These are phyloP conservation scores for Melanostigma gelatinosum DNA, from an alignment of 2,113 vertebrate genomes.

Conservation along the genomic window DNA sequence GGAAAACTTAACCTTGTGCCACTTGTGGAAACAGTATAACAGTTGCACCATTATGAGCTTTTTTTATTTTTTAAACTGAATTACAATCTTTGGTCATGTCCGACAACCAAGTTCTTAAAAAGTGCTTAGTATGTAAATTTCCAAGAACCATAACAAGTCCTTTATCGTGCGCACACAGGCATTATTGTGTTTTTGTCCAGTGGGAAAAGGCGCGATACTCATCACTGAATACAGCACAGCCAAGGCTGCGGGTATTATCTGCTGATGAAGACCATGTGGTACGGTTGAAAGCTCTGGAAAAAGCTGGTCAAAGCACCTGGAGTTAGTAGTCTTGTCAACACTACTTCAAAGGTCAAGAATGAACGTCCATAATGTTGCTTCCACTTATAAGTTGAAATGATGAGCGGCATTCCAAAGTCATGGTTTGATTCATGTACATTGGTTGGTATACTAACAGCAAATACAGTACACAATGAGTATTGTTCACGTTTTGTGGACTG, in stretches of 20 bases:
- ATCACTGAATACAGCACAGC: not conserved
- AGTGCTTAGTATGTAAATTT: constrained; percentile 18
- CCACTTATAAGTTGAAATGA: not conserved
- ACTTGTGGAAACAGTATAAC: constrained; percentile 46
- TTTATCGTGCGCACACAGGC: not conserved
- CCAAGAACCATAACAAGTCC: not conserved
- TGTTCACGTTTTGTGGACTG: not conserved
- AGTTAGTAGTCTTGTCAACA: not conserved
- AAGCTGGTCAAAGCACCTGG: not conserved
- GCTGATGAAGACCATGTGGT: not conserved
- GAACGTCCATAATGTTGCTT: not conserved
- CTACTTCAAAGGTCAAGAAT: not conserved
- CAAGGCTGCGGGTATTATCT: not conserved
- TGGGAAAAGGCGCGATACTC: no score
- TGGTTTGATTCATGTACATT: not conserved
- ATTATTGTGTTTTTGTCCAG: not conserved
- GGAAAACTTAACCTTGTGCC: constrained; percentile 60
- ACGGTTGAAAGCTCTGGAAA: not conserved
- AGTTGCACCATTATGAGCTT: constrained; percentile 34
- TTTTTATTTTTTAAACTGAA: constrained; percentile 12
- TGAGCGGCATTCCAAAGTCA: not conserved
- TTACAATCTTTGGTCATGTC: constrained; percentile 15
- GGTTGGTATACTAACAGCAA: not conserved
- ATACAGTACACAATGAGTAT: not conserved
- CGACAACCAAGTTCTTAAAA: not conserved